These are phyloP conservation scores for Platynereis dumerilii DNA, from an alignment of 2,888 invertebrate genomes.

Conservation along the genomic window DNA sequence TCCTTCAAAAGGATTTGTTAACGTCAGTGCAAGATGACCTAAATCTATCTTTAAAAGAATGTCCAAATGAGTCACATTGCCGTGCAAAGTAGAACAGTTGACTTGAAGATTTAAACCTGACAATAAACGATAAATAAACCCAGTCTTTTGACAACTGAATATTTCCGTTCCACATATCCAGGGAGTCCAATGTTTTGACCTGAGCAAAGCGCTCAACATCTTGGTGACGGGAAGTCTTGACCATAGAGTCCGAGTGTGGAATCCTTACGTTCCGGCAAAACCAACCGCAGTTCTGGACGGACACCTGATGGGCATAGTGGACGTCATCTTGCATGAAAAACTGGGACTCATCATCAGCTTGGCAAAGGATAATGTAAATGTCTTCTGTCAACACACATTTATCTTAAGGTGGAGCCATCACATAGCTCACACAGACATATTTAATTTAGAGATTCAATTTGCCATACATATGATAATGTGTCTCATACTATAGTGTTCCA, in stretches of 20 bases:
- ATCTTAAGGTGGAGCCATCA: no score
- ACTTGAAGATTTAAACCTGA: no score
- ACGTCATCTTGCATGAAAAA: conserved; percentile 57
- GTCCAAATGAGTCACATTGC: no score
- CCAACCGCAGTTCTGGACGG: conserved; percentile 58
- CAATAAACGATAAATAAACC: no score
- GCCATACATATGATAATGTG: neutral
- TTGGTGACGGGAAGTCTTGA: conserved; percentile 61
- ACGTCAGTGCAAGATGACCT: no score
- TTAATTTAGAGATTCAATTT: no score
- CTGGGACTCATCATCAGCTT: conserved; percentile 59
- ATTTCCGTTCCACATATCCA: conserved; percentile 26
- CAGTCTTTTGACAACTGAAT: no score
- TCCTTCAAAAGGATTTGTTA: no score
- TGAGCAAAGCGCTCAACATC: conserved; percentile 57
- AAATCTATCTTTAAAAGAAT: no score
- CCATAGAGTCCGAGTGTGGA: conserved; percentile 61
- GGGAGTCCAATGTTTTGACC: conserved; percentile 60
- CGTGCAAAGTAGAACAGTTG: no score
- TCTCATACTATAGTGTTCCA: neutral
- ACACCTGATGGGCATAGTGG: conserved; percentile 59
- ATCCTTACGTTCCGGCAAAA: conserved; percentile 61
- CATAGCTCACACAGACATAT: no score
- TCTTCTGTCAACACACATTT: no score
- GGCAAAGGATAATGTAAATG: conserved; percentile 61